A percentile compares a stretch with the other conserved stretches of the same genome.
Conservation (phyloP, 2,797 vertebrate species). For the Phaenicophaeus curvirostris region DNA sequence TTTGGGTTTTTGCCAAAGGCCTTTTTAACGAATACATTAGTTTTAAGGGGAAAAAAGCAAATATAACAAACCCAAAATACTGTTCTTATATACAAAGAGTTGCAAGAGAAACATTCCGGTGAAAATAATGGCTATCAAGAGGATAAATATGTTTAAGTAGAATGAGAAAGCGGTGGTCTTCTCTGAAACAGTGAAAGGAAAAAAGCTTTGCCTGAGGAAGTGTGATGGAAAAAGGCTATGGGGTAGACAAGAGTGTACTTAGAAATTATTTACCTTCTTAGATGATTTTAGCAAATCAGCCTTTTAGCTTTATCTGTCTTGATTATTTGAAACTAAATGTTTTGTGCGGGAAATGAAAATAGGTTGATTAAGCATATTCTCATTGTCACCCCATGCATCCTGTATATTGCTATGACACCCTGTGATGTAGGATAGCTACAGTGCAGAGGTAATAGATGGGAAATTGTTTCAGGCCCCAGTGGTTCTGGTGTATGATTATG, state of each 20-base stretch:
- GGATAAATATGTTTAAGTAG: neutral
- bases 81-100: neutral
- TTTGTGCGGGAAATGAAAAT: constrained; percentile 26
- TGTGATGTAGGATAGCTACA: neutral
- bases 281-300: neutral
- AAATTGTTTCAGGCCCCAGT: constrained; percentile 32
- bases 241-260: neutral
- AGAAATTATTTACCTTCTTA: neutral
- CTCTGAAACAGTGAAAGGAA: neutral
- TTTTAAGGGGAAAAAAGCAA: neutral
- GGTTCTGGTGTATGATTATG: neutral
- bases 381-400: neutral
- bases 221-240: neutral
- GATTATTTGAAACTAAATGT: neutral
- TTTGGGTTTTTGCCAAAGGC: neutral
- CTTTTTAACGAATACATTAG: neutral
- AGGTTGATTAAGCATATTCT: constrained; percentile 37
- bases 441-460: constrained; percentile 16
- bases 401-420: neutral
- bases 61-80: neutral
- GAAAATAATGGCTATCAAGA: neutral
- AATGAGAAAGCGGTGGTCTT: neutral
- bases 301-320: neutral
- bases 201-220: neutral
- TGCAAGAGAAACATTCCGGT: neutral